A percentile compares a stretch with the other conserved stretches of the same genome.
Conservation (phyloP, 2,113 vertebrate species). For the Coracopsis vasa region DNA sequence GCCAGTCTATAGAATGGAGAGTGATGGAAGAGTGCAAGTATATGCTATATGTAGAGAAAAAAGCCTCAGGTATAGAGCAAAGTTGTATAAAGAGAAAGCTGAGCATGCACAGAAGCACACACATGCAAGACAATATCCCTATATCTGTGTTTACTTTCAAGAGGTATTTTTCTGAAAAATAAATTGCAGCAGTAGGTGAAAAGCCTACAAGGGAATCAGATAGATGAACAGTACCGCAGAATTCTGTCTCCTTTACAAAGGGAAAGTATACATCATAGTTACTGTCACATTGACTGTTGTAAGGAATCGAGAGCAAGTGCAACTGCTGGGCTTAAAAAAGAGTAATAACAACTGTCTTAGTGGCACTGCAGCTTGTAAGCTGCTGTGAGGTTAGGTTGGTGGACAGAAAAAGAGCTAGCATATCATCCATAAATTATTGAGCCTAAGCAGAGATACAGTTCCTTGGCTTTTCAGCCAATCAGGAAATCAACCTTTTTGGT, state of each 20-base stretch:
- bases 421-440: constrained; percentile 28
- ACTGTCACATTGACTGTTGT: constrained; percentile 41
- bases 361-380: constrained; percentile 4
- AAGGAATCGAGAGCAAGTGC: constrained; percentile 31
- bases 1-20: background rate
- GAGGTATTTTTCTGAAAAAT: constrained; percentile 43
- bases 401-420: background rate
- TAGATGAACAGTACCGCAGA: constrained; percentile 24
- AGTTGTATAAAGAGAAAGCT: background rate
- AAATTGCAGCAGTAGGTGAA: constrained; percentile 47
- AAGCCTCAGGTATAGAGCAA: background rate
- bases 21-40: background rate
- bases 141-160: constrained; percentile 1
- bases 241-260: constrained; percentile 32
- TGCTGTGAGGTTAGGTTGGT: background rate
- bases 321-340: constrained; percentile 43
- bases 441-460: background rate
- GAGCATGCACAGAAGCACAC: background rate
- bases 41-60: background rate
- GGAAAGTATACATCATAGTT: constrained; percentile 56
- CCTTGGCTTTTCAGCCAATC: background rate
- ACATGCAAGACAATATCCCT: background rate
- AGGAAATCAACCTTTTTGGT: background rate
- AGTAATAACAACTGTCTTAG: constrained; percentile 32
- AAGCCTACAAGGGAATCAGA: constrained; percentile 53